Evolutionary conservation across 2,797 vertebrate species (phyloP).

Genomic region (Sternotherus odoratus): DNA sequence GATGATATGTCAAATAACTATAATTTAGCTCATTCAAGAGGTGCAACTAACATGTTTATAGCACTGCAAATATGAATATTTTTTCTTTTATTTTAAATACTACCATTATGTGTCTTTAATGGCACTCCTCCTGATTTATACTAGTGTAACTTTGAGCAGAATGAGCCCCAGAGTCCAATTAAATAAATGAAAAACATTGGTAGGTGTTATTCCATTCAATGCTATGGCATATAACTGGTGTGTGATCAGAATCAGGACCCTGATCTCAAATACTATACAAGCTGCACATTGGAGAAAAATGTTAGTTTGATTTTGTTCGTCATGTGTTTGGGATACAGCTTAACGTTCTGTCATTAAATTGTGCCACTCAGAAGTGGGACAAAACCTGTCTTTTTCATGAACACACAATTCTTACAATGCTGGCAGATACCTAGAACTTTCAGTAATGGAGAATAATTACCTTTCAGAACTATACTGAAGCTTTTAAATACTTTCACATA

Average conservation of each 20-base stretch:
- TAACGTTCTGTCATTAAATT: background rate
- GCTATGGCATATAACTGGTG: background rate
- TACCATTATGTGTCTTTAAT: background rate
- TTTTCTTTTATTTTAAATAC: background rate
- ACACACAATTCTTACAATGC: constrained; percentile 31
- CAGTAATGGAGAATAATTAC: constrained; percentile 60
- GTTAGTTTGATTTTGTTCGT: background rate
- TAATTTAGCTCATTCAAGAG: background rate
- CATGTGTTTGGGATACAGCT: background rate
- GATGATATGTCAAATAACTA: background rate
- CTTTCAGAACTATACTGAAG: constrained; percentile 77
- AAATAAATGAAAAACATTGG: background rate
- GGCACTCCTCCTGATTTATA: background rate
- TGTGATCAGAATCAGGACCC: background rate
- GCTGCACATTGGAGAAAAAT: background rate
- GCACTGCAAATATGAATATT: background rate
- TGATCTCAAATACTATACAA: background rate
- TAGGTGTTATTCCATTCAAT: background rate
- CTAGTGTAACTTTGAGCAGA: background rate
- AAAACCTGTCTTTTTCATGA: background rate
- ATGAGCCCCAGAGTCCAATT: background rate
- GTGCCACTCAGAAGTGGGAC: background rate
- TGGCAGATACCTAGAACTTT: constrained; percentile 18
- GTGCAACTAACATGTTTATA: background rate
- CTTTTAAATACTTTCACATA: constrained; percentile 77